Conservation (phyloP, 2,888 invertebrate genomes). For the Ceriagrion tenellum region DNA sequence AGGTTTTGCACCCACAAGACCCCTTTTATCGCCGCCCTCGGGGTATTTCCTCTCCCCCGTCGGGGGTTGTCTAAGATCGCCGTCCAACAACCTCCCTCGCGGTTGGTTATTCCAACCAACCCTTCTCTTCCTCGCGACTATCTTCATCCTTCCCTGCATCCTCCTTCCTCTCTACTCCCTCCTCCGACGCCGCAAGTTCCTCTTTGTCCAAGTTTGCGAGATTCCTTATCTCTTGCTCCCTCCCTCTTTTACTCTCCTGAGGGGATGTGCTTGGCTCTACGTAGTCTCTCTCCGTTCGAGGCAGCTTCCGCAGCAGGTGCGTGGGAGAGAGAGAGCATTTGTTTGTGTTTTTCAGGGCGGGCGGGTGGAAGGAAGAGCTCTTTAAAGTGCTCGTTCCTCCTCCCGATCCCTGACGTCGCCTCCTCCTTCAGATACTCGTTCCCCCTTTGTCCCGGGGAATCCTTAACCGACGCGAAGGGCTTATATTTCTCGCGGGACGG, state of each 20-base stretch:
- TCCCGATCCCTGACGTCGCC: background rate
- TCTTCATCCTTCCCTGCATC: background rate
- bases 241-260: background rate
- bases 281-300: background rate
- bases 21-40: background rate
- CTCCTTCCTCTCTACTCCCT: background rate
- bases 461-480: background rate
- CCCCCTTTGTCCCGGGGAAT: background rate
- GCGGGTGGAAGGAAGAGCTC: background rate
- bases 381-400: background rate
- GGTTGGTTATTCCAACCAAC: background rate
- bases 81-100: slow-evolving; percentile 17
- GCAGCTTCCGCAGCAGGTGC: slow-evolving; percentile 16
- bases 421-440: background rate
- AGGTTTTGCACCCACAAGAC: slow-evolving; percentile 5
- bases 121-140: background rate
- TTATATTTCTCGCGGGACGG: background rate
- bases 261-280: background rate
- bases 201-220: slow-evolving; percentile 54
- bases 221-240: background rate
- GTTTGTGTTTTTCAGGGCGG: slow-evolving; percentile 14
- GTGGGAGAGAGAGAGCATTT: slow-evolving; percentile 22
- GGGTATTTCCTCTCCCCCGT: background rate
- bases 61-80: slow-evolving; percentile 34
- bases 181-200: slow-evolving; percentile 4